Evolutionary conservation across 2,888 invertebrate species (phyloP), one percentile per base, ranked within the genome.

Genomic region (Hirudinaria manillensis): DNA sequence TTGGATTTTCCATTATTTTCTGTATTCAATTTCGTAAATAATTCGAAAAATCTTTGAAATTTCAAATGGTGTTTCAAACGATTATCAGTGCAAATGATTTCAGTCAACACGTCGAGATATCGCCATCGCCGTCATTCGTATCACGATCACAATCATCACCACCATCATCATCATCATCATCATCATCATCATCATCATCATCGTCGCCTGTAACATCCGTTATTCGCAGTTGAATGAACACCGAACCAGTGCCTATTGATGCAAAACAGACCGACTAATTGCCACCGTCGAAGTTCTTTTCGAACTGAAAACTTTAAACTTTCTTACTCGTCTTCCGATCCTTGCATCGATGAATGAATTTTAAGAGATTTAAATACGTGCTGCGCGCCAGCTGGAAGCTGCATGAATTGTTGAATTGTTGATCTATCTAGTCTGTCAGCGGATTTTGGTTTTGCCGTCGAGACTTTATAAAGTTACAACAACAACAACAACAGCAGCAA

Each of bases 111-210:
- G 45, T 45, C 45, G 16, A 45, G 45, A 45, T 61, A 61, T 61
- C 21, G 24, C 24, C 21, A 16, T 32, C 32, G 21, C 27, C 67
- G 21, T 67, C 29, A 7, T 32, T 7, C 3, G 4, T 27, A 7
- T 29, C 34, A 67, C n/a, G 4, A 24, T 45, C 34, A 36, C 36
- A 4, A 45, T 51, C 34, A 45, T 51, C 71, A 36, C 45, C 67
- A 24, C 24, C 34, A 24, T 67, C 34, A 24, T 67, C 67, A 67
- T 29, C 36, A 68, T 6, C 29, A 61, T 61, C 29, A 61, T 61
- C 36, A 68, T 68, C 36, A 32, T 68, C 68, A 68, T 36, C 68
- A 68, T 68, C 36, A 68, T 68, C 36, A 68, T 68, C 68, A 68
- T 68, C 36, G 13, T 68, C 21, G 32, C 29, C 36, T 29, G 24